Conservation (phyloP, 2,888 invertebrate genomes). For the Eristalinus sepulchralis region DNA sequence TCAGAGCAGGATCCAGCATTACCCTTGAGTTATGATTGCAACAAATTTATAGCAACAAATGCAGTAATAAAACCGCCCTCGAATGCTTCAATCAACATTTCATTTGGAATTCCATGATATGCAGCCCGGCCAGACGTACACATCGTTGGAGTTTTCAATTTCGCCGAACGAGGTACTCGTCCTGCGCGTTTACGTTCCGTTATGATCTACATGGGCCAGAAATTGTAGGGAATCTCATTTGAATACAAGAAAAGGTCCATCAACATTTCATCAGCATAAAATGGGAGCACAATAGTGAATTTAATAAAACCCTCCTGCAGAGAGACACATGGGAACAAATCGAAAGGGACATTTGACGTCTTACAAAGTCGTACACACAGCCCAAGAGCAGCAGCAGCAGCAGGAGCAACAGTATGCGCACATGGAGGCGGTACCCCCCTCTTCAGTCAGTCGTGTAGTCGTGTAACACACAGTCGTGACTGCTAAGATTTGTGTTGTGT, state of each 20-base stretch:
- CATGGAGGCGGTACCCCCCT: background rate
- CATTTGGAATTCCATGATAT: conserved; percentile 20
- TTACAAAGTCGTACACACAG: background rate
- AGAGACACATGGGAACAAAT: conserved; percentile 2
- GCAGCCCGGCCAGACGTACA: background rate
- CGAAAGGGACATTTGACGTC: conserved; percentile 16
- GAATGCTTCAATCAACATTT: conserved; percentile 40
- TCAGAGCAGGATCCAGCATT: background rate
- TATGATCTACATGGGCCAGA: background rate
- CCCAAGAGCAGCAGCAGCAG: too few relatives aligned
- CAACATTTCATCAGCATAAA: conserved; percentile 63
- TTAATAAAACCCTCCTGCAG: conserved; percentile 36
- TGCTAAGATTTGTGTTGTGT: conserved; percentile 34
- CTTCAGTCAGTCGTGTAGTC: background rate
- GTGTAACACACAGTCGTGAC: background rate
- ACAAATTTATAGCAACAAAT: conserved; percentile 21
- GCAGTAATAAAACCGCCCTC: conserved; percentile 26
- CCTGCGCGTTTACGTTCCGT: conserved; percentile 3
- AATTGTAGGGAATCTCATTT: conserved; percentile 50
- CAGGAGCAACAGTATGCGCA: background rate
- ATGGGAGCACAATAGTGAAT: conserved; percentile 38
- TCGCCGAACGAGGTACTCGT: conserved; percentile 15
- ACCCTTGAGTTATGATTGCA: conserved; percentile 41
- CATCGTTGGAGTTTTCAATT: conserved; percentile 29
- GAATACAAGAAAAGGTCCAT: conserved; percentile 45